Percentiles rank a stretch among this genome's conserved stretches.
These are phyloP conservation scores for Eulemur rufifrons DNA, from an alignment of 2,113 vertebrate genomes.

Conservation along the genomic window DNA sequence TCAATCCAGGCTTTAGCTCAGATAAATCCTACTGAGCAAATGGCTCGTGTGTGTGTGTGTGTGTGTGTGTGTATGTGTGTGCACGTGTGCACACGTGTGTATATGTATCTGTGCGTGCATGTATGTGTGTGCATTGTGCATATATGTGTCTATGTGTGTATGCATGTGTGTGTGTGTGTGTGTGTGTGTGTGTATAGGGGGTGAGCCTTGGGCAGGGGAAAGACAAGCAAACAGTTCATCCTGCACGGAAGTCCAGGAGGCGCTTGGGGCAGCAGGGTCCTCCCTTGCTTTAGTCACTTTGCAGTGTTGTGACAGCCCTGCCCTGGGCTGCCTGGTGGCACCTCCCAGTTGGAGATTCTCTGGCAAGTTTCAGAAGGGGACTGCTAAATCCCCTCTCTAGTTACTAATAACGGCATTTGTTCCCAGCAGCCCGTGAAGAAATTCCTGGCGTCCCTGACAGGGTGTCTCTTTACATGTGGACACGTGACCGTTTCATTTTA, in stretches of 20 bases:
- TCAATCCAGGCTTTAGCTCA: neutral
- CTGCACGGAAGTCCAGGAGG: neutral
- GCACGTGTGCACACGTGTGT: neutral
- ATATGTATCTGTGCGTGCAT: rapidly evolving
- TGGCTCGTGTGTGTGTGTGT: neutral
- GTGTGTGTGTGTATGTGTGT: neutral
- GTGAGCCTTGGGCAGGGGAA: too few relatives aligned
- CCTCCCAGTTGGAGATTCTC: neutral
- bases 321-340: neutral
- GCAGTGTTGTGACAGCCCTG: neutral
- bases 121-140: neutral
- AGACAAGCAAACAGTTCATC: neutral
- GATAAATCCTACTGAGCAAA: neutral
- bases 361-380: neutral
- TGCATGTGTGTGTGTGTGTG: too few relatives aligned
- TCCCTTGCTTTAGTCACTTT: neutral
- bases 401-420: neutral
- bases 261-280: neutral
- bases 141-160: neutral
- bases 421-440: neutral
- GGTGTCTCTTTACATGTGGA: neutral
- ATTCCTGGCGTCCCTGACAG: neutral
- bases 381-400: neutral
- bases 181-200: neutral
- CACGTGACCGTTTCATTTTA: neutral